These are phyloP conservation scores for Lucinisca nassula DNA, from an alignment of 2,888 invertebrate species.

Conservation along the genomic window DNA sequence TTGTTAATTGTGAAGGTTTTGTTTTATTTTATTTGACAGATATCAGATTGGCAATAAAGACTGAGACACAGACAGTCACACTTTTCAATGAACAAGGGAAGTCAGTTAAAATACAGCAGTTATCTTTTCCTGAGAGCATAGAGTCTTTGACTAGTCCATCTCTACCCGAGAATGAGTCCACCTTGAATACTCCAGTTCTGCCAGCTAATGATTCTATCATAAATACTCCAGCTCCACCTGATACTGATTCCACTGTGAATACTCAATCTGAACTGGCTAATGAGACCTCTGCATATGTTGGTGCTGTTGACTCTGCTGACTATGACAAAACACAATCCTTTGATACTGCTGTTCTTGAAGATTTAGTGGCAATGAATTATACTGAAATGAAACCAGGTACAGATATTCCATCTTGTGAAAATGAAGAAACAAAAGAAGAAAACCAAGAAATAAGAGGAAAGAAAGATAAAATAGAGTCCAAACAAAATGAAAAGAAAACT, in stretches of 20 bases:
- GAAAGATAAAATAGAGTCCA: too few relatives aligned
- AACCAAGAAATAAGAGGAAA: too few relatives aligned
- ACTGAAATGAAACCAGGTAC: too few relatives aligned
- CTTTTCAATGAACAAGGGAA: not conserved
- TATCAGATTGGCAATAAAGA: not conserved
- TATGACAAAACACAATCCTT: not conserved
- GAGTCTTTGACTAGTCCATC: not conserved
- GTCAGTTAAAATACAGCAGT: not conserved
- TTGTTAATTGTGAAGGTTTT: too few relatives aligned
- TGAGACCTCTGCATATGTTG: not conserved
- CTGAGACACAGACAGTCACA: not conserved
- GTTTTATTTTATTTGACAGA: too few relatives aligned
- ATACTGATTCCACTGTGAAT: not conserved
- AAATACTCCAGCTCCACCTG: too few relatives aligned
- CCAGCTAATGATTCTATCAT: too few relatives aligned
- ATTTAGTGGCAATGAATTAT: not conserved
- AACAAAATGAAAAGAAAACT: not conserved
- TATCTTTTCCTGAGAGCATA: not conserved
- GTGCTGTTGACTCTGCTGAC: not conserved
- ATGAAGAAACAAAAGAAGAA: too few relatives aligned
- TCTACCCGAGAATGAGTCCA: not conserved
- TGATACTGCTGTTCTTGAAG: not conserved
- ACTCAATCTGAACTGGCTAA: not conserved
- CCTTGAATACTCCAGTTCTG: not conserved
- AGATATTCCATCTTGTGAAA: too few relatives aligned